A percentile compares a stretch with the other conserved stretches of the same genome.
These are phyloP conservation scores for Florisuga fusca DNA, from an alignment of 2,797 vertebrate genomes.

Conservation along the genomic window DNA sequence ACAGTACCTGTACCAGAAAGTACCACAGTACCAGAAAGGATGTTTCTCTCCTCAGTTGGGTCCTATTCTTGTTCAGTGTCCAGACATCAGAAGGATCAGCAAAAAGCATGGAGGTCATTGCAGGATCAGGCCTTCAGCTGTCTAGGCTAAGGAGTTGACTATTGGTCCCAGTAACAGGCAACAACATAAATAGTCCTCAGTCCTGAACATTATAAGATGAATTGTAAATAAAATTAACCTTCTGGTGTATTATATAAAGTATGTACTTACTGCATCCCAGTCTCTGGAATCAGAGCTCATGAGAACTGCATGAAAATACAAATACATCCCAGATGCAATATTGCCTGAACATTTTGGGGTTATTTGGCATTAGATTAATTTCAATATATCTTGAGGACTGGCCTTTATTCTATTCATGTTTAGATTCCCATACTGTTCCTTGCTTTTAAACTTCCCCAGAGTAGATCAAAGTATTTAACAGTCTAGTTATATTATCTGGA, in stretches of 20 bases:
- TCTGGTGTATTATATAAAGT: neutral
- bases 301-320: neutral
- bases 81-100: neutral
- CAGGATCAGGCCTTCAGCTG: neutral
- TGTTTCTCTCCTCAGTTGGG: neutral
- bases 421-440: neutral
- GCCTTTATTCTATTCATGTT: neutral
- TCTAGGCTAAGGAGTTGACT: neutral
- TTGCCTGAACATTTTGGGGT: neutral
- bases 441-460: neutral
- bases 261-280: neutral
- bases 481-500: neutral
- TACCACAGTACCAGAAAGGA: neutral
- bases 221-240: neutral
- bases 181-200: neutral
- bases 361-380: neutral
- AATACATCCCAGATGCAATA: neutral
- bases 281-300: neutral
- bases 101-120: neutral
- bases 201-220: neutral
- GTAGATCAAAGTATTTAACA: neutral
- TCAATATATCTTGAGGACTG: neutral
- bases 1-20: neutral
- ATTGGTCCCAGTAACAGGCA: neutral
- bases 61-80: neutral